Conservation (phyloP, 1,140 invertebrate genomes). For the Lutraria rhynchaena region DNA sequence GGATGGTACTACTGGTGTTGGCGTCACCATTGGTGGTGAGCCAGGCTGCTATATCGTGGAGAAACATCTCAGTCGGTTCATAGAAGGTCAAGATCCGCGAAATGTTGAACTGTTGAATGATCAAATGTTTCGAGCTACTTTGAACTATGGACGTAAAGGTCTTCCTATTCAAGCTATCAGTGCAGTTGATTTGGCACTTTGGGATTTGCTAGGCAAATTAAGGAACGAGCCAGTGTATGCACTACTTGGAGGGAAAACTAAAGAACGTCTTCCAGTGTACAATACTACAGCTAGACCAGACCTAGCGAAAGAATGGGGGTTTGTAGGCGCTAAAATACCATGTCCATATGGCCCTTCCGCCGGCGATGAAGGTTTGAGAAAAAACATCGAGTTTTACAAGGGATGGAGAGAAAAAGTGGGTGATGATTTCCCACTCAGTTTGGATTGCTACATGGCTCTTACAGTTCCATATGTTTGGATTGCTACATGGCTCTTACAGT, state of each 20-base stretch:
- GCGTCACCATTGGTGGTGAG: conserved; percentile 76
- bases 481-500: conserved; percentile 79
- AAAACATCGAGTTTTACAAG: conserved; percentile 76
- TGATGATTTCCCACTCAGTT: conserved; percentile 74
- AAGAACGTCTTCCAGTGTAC: conserved; percentile 77
- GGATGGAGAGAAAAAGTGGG: conserved; percentile 77
- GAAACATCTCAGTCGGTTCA: conserved; percentile 77
- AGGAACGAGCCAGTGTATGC: conserved; percentile 76
- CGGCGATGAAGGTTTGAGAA: conserved; percentile 75
- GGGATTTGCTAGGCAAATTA: conserved; percentile 77
- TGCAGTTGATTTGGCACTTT: conserved; percentile 77
- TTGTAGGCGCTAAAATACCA: conserved; percentile 77
- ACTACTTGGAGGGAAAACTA: conserved; percentile 77
- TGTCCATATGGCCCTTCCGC: conserved; percentile 77
- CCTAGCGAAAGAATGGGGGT: conserved; percentile 75
- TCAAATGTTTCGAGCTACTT: conserved; percentile 77
- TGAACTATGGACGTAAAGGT: conserved; percentile 79
- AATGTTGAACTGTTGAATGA: conserved; percentile 79
- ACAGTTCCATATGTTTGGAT: conserved; percentile 76
- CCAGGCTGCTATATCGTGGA: conserved; percentile 78
- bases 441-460: conserved; percentile 79
- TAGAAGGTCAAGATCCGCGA: conserved; percentile 78
- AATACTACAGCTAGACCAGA: conserved; percentile 76
- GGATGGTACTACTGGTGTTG: conserved; percentile 75
- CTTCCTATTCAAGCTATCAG: conserved; percentile 77